phyloP scores from a whole-genome alignment of 2,113 vertebrate genomes.

The Urocynchramus pylzowi region DNA sequence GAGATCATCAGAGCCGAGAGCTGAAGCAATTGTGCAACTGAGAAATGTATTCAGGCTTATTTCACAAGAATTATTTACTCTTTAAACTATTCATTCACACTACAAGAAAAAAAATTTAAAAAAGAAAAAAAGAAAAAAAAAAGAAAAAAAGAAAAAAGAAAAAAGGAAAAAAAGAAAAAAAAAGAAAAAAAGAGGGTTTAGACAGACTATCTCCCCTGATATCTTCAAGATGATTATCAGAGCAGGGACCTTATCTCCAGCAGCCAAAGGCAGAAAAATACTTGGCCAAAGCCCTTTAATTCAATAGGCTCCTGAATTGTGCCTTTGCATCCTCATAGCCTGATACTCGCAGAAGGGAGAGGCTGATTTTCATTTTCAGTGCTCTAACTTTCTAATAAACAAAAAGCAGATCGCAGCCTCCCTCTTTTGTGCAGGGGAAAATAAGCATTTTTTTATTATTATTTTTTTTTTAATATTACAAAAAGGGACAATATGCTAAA shows the following conservation, averaged over 20 bases:
- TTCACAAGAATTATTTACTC: constrained; percentile 42
- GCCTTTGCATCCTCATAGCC: constrained; percentile 31
- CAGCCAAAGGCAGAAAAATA: neutral
- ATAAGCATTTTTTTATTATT: constrained; percentile 72
- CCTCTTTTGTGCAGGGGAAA: constrained; percentile 72
- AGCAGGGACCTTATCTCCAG: neutral
- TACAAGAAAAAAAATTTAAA: neutral
- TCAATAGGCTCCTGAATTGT: constrained; percentile 29
- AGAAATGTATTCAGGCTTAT: neutral
- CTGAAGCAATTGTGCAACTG: constrained; percentile 32
- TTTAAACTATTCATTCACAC: constrained; percentile 41
- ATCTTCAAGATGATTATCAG: neutral
- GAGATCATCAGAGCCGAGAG: constrained; percentile 47
- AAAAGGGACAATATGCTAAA: constrained; percentile 89
- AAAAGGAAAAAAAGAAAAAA: neutral
- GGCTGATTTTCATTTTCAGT: constrained; percentile 53
- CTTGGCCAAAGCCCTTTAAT: constrained; percentile 37
- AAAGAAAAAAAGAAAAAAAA: neutral
- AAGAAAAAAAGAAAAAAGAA: neutral
- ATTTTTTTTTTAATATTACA: constrained; percentile 74
- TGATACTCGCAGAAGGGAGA: constrained; percentile 18
- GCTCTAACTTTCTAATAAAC: constrained; percentile 67
- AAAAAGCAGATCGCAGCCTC: constrained; percentile 63
- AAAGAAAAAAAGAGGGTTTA: neutral
- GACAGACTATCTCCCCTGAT: neutral